These are phyloP conservation scores for Orthosia incerta DNA, from an alignment of 2,888 invertebrate species.

Conservation along the genomic window DNA sequence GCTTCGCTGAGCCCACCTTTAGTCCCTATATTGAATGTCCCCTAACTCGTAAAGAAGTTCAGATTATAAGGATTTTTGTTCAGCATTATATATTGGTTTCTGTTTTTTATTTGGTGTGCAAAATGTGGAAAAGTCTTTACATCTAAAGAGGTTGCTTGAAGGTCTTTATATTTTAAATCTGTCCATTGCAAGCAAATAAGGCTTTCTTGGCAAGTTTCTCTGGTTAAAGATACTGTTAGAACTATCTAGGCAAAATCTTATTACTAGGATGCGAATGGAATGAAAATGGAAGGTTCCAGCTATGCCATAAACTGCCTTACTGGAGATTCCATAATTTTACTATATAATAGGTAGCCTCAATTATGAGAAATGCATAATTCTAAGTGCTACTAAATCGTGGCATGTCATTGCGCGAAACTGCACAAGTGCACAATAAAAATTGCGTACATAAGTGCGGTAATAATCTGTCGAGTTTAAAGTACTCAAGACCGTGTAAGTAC, in stretches of 20 bases:
- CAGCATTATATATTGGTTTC: constrained; percentile 42
- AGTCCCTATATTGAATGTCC: constrained; percentile 67
- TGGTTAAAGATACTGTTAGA: not conserved
- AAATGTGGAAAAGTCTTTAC: constrained; percentile 31
- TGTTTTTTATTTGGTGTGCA: constrained; percentile 28
- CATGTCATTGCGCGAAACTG: constrained; percentile 27
- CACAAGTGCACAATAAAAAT: constrained; percentile 47
- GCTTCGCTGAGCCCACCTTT: constrained; percentile 60
- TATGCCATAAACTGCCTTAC: constrained; percentile 4
- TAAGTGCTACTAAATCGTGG: constrained; percentile 18
- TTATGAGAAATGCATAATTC: constrained; percentile 27
- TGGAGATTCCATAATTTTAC: not conserved
- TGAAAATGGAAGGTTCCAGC: too few relatives aligned
- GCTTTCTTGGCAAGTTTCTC: constrained; percentile 4
- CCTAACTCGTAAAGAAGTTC: constrained; percentile 65
- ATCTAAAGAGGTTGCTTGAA: constrained; percentile 8
- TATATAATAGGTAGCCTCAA: not conserved
- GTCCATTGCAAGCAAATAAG: not conserved
- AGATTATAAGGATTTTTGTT: constrained; percentile 57
- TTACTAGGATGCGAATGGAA: not conserved
- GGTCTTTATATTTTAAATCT: constrained; percentile 3
- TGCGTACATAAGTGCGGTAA: constrained; percentile 37
- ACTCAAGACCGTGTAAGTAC: constrained; percentile 53
- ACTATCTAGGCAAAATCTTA: constrained; percentile 5
- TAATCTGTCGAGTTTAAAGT: constrained; percentile 45